Conservation (phyloP, 2,113 vertebrate genomes). For the Phalacrocorax brasilianus region DNA sequence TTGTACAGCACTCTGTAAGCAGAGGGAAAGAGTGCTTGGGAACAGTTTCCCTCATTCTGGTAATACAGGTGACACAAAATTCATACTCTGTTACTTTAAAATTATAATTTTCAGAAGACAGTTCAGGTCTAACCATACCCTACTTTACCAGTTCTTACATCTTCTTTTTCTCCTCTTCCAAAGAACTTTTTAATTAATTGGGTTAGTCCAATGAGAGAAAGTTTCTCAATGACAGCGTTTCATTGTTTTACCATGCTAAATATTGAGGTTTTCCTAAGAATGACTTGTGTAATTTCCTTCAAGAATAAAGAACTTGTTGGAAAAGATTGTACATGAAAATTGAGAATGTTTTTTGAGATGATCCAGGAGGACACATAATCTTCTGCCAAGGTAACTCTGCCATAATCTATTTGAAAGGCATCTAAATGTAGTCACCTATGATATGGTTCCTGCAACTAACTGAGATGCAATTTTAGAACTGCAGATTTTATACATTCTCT, state of each 20-base stretch:
- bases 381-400: background rate
- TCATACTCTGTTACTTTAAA: background rate
- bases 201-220: background rate
- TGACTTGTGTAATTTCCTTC: background rate
- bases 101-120: background rate
- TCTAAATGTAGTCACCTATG: background rate
- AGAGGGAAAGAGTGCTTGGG: background rate
- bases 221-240: accelerated
- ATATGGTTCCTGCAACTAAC: background rate
- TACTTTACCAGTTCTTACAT: background rate
- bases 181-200: background rate
- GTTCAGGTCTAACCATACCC: background rate
- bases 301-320: background rate
- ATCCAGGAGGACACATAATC: background rate
- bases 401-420: background rate
- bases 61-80: background rate
- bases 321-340: background rate
- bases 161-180: background rate
- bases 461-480: background rate
- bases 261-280: background rate
- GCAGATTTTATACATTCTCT: background rate
- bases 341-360: background rate
- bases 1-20: background rate
- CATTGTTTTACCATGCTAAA: too few relatives aligned
- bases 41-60: background rate